Evolutionary conservation across 23 tunicate species (phyloP).

Genomic region (Styela plicata): DNA sequence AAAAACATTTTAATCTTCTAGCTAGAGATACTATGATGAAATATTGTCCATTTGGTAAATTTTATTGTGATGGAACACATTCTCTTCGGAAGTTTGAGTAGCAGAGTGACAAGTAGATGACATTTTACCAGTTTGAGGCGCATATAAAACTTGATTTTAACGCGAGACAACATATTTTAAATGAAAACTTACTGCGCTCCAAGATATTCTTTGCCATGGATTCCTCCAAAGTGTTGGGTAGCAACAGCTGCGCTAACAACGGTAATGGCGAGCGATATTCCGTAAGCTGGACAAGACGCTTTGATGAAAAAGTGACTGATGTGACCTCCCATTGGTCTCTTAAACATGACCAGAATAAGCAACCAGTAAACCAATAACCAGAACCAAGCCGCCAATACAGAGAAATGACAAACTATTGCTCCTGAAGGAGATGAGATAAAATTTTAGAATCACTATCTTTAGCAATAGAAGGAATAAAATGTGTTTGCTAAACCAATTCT

Average conservation of each 20-base stretch:
- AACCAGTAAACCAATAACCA: conserved; percentile 73
- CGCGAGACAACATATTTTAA: no score
- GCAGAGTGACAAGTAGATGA: no score
- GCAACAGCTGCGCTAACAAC: conserved; percentile 37
- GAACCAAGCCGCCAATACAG: conserved; percentile 64
- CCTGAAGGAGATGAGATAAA: conserved; percentile 25
- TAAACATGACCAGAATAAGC: conserved; percentile 59
- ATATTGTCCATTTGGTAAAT: no score
- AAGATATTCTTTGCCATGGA: neutral
- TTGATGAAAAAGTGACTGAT: conserved; percentile 61
- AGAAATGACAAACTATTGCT: conserved; percentile 52
- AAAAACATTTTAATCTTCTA: no score
- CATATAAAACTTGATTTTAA: no score
- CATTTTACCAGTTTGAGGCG: no score
- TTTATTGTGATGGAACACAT: no score
- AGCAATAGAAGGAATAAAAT: no score
- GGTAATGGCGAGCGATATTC: conserved; percentile 31
- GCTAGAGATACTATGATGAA: no score
- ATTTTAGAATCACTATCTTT: no score
- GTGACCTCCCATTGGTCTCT: conserved; percentile 67
- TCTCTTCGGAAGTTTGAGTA: no score
- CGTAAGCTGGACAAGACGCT: conserved; percentile 53
- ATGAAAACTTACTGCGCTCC: conserved; percentile 19
- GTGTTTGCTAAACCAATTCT: no score
- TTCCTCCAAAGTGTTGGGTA: neutral